Conservation (phyloP, 2,113 vertebrate genomes). For the Petaurus breviceps region DNA sequence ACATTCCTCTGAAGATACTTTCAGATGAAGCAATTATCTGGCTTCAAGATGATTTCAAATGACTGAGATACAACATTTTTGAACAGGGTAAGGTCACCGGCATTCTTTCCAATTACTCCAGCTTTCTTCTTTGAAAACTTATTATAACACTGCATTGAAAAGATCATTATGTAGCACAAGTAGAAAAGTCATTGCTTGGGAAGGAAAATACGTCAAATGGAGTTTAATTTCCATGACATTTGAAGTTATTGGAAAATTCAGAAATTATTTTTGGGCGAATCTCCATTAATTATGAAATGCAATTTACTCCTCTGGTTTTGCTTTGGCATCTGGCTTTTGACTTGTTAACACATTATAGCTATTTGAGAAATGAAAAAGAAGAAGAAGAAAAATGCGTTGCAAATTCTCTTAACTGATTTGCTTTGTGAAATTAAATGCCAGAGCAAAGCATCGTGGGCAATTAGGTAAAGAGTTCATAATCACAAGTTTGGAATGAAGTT, state of each 20-base stretch:
- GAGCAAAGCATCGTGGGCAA: not conserved
- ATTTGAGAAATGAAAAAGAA: not conserved
- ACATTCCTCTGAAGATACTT: not conserved
- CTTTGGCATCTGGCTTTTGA: not conserved
- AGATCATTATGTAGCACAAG: not conserved
- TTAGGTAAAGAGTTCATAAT: not conserved
- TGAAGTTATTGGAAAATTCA: not conserved
- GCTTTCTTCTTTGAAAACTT: slow-evolving; percentile 20
- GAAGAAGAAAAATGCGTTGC: not conserved
- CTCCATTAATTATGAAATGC: not conserved
- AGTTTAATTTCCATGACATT: not conserved
- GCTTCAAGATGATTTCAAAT: slow-evolving; percentile 5
- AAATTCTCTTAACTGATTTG: not conserved
- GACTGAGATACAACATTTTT: not conserved
- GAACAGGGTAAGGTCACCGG: not conserved
- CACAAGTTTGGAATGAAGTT: not conserved
- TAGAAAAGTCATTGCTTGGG: not conserved
- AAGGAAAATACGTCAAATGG: slow-evolving; percentile 1
- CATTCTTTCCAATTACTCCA: not conserved
- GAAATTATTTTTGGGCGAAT: slow-evolving; percentile 12
- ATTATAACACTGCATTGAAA: not conserved
- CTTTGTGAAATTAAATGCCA: not conserved
- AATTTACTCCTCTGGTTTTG: not conserved
- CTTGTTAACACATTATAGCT: not conserved
- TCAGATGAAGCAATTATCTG: not conserved